phyloP scores from a whole-genome alignment of 2,888 invertebrate genomes.

The Arctia plantaginis region DNA sequence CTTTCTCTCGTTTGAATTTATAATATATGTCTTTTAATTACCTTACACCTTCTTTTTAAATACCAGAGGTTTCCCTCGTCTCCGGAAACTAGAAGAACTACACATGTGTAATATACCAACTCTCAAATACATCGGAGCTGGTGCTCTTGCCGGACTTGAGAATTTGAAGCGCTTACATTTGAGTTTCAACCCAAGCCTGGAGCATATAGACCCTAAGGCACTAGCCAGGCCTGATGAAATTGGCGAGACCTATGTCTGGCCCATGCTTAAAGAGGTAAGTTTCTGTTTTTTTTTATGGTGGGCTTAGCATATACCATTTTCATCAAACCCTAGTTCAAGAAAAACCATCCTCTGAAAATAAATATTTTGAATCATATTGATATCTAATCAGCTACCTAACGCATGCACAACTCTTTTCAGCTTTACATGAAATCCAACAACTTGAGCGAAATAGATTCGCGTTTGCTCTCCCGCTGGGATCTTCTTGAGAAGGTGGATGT shows the following conservation, averaged over 20 bases:
- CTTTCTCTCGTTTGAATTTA: too few species aligned
- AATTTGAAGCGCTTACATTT: conserved; percentile 87
- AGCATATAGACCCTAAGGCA: conserved; percentile 87
- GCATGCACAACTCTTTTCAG: conserved; percentile 69
- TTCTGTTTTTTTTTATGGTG: neutral
- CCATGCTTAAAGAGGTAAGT: conserved; percentile 87
- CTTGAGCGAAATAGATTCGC: conserved; percentile 88
- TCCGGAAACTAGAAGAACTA: conserved; percentile 88
- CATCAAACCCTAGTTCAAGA: too few species aligned
- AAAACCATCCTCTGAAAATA: too few species aligned
- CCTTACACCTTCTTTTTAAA: neutral
- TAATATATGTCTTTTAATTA: too few species aligned
- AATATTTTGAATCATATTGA: too few species aligned
- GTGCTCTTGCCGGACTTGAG: conserved; percentile 71
- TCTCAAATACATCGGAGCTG: conserved; percentile 86
- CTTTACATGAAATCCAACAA: conserved; percentile 91
- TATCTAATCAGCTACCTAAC: neutral
- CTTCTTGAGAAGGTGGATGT: conserved; percentile 89
- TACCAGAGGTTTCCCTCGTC: conserved; percentile 88
- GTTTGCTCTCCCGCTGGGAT: conserved; percentile 90
- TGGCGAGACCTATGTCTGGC: conserved; percentile 87
- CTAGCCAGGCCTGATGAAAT: conserved; percentile 84
- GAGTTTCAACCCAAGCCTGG: conserved; percentile 88
- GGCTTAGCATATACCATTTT: neutral
- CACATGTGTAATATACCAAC: conserved; percentile 90